A percentile compares a stretch with the other conserved stretches of the same genome.
These are phyloP conservation scores for Hylia prasina DNA, from an alignment of 2,113 vertebrate species.

Conservation along the genomic window DNA sequence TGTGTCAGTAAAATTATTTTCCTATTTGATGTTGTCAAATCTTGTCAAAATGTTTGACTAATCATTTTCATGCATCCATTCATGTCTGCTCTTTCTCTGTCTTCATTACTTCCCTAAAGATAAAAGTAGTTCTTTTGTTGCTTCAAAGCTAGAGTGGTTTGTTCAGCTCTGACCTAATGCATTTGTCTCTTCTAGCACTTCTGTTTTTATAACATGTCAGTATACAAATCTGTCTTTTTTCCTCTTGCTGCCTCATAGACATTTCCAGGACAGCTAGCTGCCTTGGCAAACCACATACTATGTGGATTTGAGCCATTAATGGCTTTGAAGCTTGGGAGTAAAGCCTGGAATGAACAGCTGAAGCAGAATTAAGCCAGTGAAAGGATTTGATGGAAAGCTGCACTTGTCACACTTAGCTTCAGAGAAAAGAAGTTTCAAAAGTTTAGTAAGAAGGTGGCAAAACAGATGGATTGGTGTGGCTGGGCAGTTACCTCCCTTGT, in stretches of 20 bases:
- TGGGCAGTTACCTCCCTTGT: background rate
- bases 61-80: background rate
- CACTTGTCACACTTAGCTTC: background rate
- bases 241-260: background rate
- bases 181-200: background rate
- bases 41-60: background rate
- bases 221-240: background rate
- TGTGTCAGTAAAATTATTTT: background rate
- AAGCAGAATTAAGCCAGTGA: slow-evolving; percentile 28
- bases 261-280: slow-evolving; percentile 4
- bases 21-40: background rate
- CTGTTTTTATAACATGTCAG: background rate
- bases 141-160: background rate
- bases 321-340: slow-evolving; percentile 35
- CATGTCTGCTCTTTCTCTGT: background rate
- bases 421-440: background rate
- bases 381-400: slow-evolving; percentile 18
- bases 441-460: background rate
- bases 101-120: background rate
- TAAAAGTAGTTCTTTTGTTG: background rate
- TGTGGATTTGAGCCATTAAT: slow-evolving; percentile 15
- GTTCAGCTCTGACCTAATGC: background rate
- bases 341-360: slow-evolving; percentile 44
- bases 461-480: background rate
- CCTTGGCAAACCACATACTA: slow-evolving; percentile 15